Evolutionary conservation across 2,888 invertebrate genomes (phyloP).

Genomic region (Trichopria drosophilae): DNA sequence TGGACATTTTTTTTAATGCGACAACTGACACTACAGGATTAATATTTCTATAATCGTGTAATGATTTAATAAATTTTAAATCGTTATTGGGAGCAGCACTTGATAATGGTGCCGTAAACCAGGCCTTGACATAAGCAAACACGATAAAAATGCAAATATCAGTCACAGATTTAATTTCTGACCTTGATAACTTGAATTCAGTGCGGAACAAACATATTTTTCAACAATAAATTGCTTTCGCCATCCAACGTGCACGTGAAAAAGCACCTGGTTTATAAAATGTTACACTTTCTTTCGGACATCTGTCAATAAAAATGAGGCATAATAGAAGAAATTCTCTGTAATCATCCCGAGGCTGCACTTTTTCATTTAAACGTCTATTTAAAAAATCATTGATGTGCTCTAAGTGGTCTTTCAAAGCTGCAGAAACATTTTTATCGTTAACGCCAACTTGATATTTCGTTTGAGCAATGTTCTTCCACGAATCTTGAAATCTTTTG

Average conservation of each 20-base stretch:
- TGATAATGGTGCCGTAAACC: constrained; percentile 26
- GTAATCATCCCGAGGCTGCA: constrained; percentile 37
- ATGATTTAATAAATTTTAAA: constrained; percentile 27
- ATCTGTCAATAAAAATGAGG: constrained; percentile 37
- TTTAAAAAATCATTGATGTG: constrained; percentile 8
- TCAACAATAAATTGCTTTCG: constrained; percentile 32
- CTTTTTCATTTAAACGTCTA: constrained; percentile 16
- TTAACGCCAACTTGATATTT: constrained; percentile 20
- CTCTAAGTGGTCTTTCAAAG: constrained; percentile 18
- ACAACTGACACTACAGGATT: constrained; percentile 5
- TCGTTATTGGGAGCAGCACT: constrained; percentile 30
- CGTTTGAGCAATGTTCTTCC: constrained; percentile 27
- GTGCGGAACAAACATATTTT: constrained; percentile 36
- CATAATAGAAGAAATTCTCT: constrained; percentile 35
- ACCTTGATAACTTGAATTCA: constrained; percentile 31
- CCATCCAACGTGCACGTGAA: constrained; percentile 44
- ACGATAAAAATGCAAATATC: no score
- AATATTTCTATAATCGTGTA: constrained; percentile 9
- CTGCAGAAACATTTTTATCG: constrained; percentile 7
- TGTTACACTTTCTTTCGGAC: constrained; percentile 27
- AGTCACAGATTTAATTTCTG: constrained; percentile 31
- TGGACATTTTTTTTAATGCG: constrained; percentile 11
- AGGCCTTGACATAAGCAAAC: constrained; percentile 21
- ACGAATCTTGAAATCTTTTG: constrained; percentile 31
- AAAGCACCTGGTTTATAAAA: constrained; percentile 39